These are phyloP conservation scores for Escarpia spicata DNA, from an alignment of 2,888 invertebrate genomes.

Conservation along the genomic window DNA sequence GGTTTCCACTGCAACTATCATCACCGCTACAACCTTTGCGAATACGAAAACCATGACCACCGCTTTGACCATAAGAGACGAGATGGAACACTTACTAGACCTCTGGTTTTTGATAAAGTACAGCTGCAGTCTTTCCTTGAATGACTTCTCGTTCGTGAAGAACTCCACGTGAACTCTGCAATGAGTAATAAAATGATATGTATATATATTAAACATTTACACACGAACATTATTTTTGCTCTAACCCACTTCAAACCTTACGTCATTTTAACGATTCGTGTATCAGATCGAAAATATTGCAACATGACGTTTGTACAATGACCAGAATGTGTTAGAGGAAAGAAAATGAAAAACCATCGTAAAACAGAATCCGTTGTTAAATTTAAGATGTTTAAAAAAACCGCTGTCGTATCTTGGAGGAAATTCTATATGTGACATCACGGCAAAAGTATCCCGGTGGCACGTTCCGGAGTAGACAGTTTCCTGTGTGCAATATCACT, in stretches of 20 bases:
- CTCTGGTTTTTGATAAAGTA: conserved; percentile 99
- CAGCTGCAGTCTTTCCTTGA: conserved; percentile 97
- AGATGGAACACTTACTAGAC: conserved; percentile 84
- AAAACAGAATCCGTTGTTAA: too few species aligned
- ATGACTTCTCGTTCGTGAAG: conserved; percentile 98
- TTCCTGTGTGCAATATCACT: too few species aligned
- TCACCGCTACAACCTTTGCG: not conserved
- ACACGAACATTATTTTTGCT: not conserved
- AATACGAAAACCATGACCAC: not conserved
- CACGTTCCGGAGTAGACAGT: too few species aligned
- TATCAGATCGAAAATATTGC: not conserved
- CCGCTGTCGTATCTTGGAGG: too few species aligned
- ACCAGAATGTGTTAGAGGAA: too few species aligned
- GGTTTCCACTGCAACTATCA: not conserved
- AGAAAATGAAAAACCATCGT: too few species aligned
- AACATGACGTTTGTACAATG: not conserved
- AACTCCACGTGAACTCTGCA: conserved; percentile 98
- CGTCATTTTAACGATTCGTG: not conserved
- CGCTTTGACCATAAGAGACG: not conserved
- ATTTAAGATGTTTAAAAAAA: too few species aligned
- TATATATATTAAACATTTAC: not conserved
- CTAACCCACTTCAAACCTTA: not conserved
- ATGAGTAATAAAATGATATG: conserved; percentile 22
- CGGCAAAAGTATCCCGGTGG: too few species aligned
- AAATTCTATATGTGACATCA: too few species aligned